Conservation (phyloP, 2,113 vertebrate species). For the Thamnaconus septentrionalis region DNA sequence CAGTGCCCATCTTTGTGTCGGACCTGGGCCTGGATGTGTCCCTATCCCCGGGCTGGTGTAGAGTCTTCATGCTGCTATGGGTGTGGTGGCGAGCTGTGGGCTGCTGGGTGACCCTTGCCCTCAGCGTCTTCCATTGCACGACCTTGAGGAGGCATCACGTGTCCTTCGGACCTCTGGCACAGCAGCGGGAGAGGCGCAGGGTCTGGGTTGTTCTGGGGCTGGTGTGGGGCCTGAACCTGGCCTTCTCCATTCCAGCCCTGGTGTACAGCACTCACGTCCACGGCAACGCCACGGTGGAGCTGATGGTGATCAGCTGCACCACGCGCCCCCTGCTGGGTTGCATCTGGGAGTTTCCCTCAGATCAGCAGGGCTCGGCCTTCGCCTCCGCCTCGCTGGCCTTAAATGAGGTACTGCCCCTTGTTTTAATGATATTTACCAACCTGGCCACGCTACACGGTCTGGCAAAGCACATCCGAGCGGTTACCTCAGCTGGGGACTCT, state of each 20-base stretch:
- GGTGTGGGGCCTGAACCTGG: conserved; percentile 75
- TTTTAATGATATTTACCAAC: conserved; percentile 78
- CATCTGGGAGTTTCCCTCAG: conserved; percentile 75
- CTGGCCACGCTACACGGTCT: conserved; percentile 70
- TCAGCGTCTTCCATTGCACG: conserved; percentile 77
- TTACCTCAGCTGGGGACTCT: conserved; percentile 38
- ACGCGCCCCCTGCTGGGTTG: conserved; percentile 79
- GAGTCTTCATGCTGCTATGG: conserved; percentile 82
- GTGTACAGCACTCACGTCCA: conserved; percentile 64
- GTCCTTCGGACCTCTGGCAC: conserved; percentile 50
- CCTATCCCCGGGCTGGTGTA: conserved; percentile 71
- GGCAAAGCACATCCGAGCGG: conserved; percentile 72
- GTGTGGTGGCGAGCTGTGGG: conserved; percentile 80
- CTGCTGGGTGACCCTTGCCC: conserved; percentile 77
- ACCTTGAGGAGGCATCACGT: conserved; percentile 69
- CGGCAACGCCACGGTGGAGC: conserved; percentile 70
- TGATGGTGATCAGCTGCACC: conserved; percentile 83
- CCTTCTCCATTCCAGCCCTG: conserved; percentile 72
- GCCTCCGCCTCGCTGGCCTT: conserved; percentile 73
- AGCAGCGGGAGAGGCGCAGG: conserved; percentile 60
- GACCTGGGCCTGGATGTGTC: conserved; percentile 75
- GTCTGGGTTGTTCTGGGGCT: conserved; percentile 58
- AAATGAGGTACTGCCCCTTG: conserved; percentile 74
- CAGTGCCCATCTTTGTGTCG: conserved; percentile 77
- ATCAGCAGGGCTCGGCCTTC: conserved; percentile 64